A percentile compares a stretch with the other conserved stretches of the same genome.
Conservation (phyloP, 2,888 invertebrate genomes). For the Plagiodera versicolora region DNA sequence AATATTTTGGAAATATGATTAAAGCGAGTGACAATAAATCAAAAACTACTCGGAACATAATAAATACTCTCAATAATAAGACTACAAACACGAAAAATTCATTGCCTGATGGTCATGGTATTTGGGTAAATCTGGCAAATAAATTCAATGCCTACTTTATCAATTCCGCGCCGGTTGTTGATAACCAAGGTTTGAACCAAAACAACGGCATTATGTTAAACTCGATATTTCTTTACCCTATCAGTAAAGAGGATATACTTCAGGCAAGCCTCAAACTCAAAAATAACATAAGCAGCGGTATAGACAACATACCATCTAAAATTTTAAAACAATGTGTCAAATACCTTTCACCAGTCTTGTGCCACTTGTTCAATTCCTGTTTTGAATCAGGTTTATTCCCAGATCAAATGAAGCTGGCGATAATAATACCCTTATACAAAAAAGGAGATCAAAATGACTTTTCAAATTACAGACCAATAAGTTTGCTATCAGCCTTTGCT, state of each 20-base stretch:
- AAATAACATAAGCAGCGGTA: neutral
- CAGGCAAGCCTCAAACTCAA: neutral
- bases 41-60: too few species aligned
- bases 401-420: slow-evolving; percentile 1
- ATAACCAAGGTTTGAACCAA: neutral
- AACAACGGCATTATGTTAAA: neutral
- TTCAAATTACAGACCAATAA: neutral
- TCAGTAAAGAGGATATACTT: neutral
- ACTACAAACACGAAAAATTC: too few species aligned
- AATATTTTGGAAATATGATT: too few species aligned
- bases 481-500: neutral
- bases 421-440: neutral
- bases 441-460: neutral
- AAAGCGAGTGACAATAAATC: too few species aligned
- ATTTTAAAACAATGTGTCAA: neutral
- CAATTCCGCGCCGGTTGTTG: neutral
- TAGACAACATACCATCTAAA: neutral
- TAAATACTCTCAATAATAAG: too few species aligned
- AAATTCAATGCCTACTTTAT: neutral
- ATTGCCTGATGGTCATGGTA: neutral
- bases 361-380: neutral
- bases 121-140: neutral
- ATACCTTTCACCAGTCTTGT: neutral
- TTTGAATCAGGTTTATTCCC: neutral
- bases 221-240: neutral